A percentile compares a stretch with the other conserved stretches of the same genome.
Evolutionary conservation across 2,888 invertebrate species (phyloP).

Genomic region (Tuberolachnus salignus): DNA sequence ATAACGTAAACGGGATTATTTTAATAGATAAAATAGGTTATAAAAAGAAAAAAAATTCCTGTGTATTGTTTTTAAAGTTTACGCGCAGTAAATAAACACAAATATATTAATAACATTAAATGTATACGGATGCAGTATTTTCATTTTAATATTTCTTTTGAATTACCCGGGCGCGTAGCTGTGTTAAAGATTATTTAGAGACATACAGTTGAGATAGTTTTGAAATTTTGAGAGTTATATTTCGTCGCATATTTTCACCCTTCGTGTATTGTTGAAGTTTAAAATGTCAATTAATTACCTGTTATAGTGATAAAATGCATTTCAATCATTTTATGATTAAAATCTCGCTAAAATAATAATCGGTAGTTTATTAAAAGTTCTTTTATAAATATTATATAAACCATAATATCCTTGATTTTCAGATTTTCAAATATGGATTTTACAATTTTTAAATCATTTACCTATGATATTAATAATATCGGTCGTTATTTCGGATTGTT

Average conservation of each 20-base stretch:
- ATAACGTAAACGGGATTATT: no score
- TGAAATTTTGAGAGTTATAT: slow-evolving; percentile 8
- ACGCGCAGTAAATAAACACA: neutral
- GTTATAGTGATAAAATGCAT: neutral
- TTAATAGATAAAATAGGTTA: no score
- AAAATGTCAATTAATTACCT: neutral
- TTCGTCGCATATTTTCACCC: neutral
- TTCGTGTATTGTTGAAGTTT: slow-evolving; percentile 10
- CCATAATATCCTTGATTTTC: neutral
- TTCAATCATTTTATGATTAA: neutral
- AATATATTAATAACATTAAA: slow-evolving; percentile 2
- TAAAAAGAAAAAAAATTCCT: no score
- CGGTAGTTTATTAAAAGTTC: no score
- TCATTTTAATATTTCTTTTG: neutral
- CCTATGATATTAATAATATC: no score
- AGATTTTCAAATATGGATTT: no score
- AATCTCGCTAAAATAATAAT: neutral
- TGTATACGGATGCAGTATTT: neutral
- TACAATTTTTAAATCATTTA: no score
- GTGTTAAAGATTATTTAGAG: slow-evolving; percentile 7
- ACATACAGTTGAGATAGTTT: neutral
- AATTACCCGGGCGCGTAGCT: neutral
- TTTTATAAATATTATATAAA: neutral
- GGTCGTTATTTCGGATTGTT: no score
- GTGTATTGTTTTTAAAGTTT: no score